Evolutionary conservation across 2,888 invertebrate genomes (phyloP).

Genomic region (Alloscopus bannaensis): DNA sequence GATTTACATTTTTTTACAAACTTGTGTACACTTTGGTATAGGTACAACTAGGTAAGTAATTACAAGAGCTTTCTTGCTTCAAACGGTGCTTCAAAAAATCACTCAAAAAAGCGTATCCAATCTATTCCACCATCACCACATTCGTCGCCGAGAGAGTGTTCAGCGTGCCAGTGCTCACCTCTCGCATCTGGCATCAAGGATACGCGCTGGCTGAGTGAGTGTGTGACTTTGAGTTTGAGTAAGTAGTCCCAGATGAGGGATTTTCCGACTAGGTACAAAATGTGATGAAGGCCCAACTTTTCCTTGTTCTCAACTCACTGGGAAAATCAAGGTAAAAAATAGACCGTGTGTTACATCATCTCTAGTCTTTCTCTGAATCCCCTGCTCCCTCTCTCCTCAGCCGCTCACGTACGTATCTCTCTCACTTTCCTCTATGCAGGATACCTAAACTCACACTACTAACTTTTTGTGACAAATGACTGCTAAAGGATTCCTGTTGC

Average conservation of each 20-base stretch:
- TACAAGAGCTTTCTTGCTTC: slow-evolving; percentile 11
- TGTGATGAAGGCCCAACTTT: slow-evolving; percentile 32
- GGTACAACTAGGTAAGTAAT: slow-evolving; percentile 29
- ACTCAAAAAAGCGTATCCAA: too few species aligned
- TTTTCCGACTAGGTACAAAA: slow-evolving; percentile 7
- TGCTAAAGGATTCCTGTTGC: slow-evolving; percentile 61
- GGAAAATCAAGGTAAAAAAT: too few species aligned
- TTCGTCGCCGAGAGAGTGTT: too few species aligned
- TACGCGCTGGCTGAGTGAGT: background rate
- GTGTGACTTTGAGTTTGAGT: slow-evolving; percentile 34
- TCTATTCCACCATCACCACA: too few species aligned
- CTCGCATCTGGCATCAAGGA: slow-evolving; percentile 1
- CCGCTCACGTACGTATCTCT: background rate
- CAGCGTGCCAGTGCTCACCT: background rate
- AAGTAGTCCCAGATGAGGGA: slow-evolving; percentile 35
- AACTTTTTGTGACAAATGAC: slow-evolving; percentile 59
- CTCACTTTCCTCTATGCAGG: slow-evolving; percentile 6
- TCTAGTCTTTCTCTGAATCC: slow-evolving; percentile 9
- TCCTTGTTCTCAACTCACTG: too few species aligned
- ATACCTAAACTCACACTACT: background rate
- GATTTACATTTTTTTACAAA: too few species aligned
- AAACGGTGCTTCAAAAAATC: too few species aligned
- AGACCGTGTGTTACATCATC: slow-evolving; percentile 7
- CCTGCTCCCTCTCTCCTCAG: slow-evolving; percentile 3
- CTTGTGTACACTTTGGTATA: slow-evolving; percentile 22